These are phyloP conservation scores for Urocynchramus pylzowi DNA, from an alignment of 2,113 vertebrate species.

Conservation along the genomic window DNA sequence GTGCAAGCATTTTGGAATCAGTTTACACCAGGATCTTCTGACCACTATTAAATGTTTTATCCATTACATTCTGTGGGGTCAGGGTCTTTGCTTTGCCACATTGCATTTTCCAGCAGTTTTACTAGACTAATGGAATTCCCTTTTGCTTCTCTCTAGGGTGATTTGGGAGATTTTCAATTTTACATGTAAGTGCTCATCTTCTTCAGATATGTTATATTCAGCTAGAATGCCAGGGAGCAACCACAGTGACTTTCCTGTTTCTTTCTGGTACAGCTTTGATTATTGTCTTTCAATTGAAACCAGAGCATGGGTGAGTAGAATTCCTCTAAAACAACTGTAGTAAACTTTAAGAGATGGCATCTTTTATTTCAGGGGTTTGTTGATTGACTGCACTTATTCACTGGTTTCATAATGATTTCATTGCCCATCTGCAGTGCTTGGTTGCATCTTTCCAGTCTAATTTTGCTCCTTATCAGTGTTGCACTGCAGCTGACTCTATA, in stretches of 20 bases:
- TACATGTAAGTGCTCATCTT: neutral
- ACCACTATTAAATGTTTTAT: neutral
- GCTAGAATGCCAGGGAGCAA: neutral
- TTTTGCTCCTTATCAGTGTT: slow-evolving; percentile 57
- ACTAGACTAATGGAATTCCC: neutral
- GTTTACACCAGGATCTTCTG: neutral
- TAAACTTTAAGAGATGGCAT: neutral
- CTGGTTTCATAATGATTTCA: slow-evolving; percentile 35
- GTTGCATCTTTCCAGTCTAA: slow-evolving; percentile 55
- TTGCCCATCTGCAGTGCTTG: slow-evolving; percentile 45
- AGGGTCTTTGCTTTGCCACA: neutral
- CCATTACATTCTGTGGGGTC: neutral
- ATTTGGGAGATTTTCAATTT: neutral
- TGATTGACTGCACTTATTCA: slow-evolving; percentile 7
- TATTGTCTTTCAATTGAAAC: neutral
- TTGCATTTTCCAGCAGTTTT: neutral
- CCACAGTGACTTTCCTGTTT: neutral
- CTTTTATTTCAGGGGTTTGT: neutral
- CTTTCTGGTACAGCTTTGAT: neutral
- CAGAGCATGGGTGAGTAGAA: neutral
- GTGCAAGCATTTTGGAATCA: neutral
- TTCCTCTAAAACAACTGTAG: neutral
- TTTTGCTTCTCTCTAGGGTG: neutral
- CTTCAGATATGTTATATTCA: neutral
- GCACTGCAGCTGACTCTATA: slow-evolving; percentile 57